Conservation (phyloP, 2,888 invertebrate species). For the Polydrusus pterygomalis region DNA sequence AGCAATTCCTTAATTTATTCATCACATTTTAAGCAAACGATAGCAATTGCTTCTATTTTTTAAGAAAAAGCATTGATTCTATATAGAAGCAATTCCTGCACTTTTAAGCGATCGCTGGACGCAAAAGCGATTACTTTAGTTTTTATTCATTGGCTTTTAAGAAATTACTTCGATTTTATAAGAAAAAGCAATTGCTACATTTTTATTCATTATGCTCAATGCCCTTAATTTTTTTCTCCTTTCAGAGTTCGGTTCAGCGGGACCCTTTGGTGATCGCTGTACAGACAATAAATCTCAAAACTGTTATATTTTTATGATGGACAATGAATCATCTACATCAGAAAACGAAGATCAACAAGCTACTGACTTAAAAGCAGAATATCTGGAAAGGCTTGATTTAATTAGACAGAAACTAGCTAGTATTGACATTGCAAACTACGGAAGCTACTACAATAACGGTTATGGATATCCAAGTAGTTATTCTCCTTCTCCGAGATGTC, state of each 20-base stretch:
- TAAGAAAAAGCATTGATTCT: no score
- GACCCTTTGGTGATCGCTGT: conserved; percentile 38
- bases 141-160: no score
- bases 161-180: no score
- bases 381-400: conserved; percentile 36
- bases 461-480: conserved; percentile 15
- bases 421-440: conserved; percentile 43
- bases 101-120: no score
- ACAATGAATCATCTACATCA: conserved; percentile 22
- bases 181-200: no score
- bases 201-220: no score
- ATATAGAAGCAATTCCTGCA: no score
- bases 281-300: neutral
- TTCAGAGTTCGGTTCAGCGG: conserved; percentile 36
- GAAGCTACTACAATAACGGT: conserved; percentile 36
- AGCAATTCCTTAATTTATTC: no score
- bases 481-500: conserved; percentile 19
- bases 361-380: conserved; percentile 38
- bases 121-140: no score
- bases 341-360: conserved; percentile 36
- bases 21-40: no score
- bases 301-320: conserved; percentile 11
- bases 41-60: no score
- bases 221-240: conserved; percentile 15
- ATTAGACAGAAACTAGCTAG: conserved; percentile 43